phyloP scores from a whole-genome alignment of 2,113 vertebrate genomes.

The Vidua chalybeata region DNA sequence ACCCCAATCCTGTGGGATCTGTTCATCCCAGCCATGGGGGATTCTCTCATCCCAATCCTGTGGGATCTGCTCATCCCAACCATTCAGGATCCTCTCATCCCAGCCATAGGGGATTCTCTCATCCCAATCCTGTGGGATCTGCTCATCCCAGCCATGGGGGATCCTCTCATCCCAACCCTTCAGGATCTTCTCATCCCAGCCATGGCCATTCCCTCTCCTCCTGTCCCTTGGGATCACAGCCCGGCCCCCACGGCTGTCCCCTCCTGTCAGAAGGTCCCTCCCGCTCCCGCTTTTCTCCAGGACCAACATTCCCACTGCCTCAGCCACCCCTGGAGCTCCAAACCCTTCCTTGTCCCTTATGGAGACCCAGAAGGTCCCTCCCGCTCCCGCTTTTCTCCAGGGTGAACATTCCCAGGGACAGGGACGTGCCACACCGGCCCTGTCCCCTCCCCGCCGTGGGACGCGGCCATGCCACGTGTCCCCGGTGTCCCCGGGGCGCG shows the following conservation, averaged over 20 bases:
- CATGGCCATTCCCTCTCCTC: not conserved
- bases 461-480: accelerated
- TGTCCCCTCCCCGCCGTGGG: not conserved
- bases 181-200: not conserved
- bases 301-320: not conserved
- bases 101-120: too few species aligned
- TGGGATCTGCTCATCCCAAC: too few species aligned
- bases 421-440: accelerated
- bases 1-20: too few species aligned
- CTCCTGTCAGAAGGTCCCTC: not conserved
- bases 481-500: not conserved
- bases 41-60: too few species aligned
- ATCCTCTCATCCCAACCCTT: not conserved
- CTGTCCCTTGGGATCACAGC: not conserved
- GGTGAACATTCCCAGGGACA: not conserved
- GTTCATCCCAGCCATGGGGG: too few species aligned
- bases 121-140: too few species aligned
- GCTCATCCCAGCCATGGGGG: too few species aligned
- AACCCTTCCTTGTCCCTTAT: too few species aligned
- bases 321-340: not conserved
- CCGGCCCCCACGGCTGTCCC: not conserved
- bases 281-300: not conserved
- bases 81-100: too few species aligned
- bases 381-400: too few species aligned
- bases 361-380: too few species aligned